Evolutionary conservation across 2,797 vertebrate genomes (phyloP), one percentile per base, ranked within the genome.

Genomic region (Harpagifer antarcticus): DNA sequence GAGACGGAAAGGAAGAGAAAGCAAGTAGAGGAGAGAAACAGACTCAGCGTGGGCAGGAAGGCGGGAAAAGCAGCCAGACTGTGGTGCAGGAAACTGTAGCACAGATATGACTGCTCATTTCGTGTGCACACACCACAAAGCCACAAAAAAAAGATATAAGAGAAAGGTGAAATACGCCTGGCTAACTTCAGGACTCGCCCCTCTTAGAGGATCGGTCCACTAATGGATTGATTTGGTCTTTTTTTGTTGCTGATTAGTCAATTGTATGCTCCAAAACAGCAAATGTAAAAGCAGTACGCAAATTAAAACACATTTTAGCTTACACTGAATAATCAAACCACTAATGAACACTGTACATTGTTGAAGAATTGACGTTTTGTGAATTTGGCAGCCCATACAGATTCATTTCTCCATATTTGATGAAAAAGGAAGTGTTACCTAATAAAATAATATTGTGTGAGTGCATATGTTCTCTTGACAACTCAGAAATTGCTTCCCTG

Each of bases 11-110:
- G 23, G 19, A 52, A 69, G 44, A 68, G 47, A 67, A 67, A 49
- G 75, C 13, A 12, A 45, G 74, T 0, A 56, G 73, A 89, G 42
- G 79, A 89, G 81, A 82, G 86, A 87, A 89, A 78, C 90, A 91
- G 88, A 88, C 48, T 60, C 65, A 9, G 86, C 45, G 87, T 86
- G 82, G 86, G 85, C 86, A 75, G 83, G 63, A 79, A 83, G 84
- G 76, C 72, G 66, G 85, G 74, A 88, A 81, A 74, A 66, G 55
- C 66, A 61, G 65, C 61, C 64, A 48, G 78, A 55, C 64, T 60
- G 54, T 55, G 45, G 69, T 54, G 64, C 74, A 89, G 84, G 86
- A 90, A 89, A 81, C 81, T 2, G 72, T 15, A 69, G 82, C 68
- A 42, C 61, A 71, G 57, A 50, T 40, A 77, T 33, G 40, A 58